Percentiles rank a stretch among this genome's conserved stretches.
Conservation (phyloP, 2,113 vertebrate genomes). For the Dipodomys stephensi region DNA sequence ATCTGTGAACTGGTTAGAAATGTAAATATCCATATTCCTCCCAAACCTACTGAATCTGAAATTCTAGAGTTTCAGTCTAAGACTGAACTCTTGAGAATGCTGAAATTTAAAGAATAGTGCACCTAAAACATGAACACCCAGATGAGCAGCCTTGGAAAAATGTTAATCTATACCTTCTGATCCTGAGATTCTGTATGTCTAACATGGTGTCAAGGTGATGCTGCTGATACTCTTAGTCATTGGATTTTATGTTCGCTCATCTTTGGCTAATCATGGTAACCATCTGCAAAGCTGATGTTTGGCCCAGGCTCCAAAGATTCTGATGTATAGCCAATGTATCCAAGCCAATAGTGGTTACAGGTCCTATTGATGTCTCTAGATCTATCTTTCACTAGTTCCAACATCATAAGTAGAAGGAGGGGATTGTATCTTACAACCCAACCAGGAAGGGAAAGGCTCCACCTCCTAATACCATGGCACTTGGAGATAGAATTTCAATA, state of each 20-base stretch:
- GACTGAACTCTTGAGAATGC: not conserved
- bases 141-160: not conserved
- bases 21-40: not conserved
- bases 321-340: not conserved
- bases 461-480: not conserved
- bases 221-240: not conserved
- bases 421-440: not conserved
- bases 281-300: not conserved
- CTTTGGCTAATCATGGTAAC: not conserved
- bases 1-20: not conserved
- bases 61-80: not conserved
- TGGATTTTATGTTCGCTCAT: not conserved
- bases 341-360: not conserved
- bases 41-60: not conserved
- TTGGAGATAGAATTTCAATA: not conserved
- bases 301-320: not conserved
- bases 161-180: not conserved
- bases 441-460: not conserved
- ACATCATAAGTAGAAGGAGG: not conserved
- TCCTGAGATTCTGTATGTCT: not conserved
- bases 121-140: not conserved
- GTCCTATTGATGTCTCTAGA: not conserved
- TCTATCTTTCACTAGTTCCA: not conserved
- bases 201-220: not conserved
- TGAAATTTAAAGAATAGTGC: not conserved